These are phyloP conservation scores for Acanthiza pusilla DNA, from an alignment of 2,797 vertebrate species.

Conservation along the genomic window DNA sequence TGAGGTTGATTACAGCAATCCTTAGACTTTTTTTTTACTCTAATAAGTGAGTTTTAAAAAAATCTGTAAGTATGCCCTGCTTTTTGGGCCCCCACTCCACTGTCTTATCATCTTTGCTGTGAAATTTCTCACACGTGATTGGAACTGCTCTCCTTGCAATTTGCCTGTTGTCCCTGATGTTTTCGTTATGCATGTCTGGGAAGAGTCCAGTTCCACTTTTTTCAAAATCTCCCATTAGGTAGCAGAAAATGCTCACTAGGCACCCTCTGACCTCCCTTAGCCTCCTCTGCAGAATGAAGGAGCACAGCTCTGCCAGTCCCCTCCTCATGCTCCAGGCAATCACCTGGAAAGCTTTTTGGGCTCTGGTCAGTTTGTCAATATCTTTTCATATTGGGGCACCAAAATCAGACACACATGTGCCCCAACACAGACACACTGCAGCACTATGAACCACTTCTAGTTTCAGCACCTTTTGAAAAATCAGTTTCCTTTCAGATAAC, in stretches of 20 bases:
- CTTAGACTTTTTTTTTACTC: background rate
- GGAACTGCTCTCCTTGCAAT: background rate
- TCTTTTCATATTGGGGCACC: background rate
- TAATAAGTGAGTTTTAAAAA: background rate
- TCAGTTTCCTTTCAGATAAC: background rate
- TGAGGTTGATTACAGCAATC: background rate
- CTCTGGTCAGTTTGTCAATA: background rate
- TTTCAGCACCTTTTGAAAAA: background rate
- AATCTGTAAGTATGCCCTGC: background rate
- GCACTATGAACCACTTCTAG: background rate
- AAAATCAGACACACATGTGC: background rate
- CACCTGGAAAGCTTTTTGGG: background rate
- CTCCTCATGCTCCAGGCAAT: rapidly evolving
- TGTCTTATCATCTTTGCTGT: background rate
- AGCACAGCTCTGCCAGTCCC: rapidly evolving
- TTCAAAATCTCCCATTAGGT: background rate
- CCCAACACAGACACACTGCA: background rate
- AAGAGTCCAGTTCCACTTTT: background rate
- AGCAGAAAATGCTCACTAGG: background rate
- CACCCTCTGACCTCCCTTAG: background rate
- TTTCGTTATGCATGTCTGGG: background rate
- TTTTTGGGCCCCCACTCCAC: background rate
- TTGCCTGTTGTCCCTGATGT: background rate
- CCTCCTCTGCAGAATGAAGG: background rate
- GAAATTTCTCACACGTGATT: background rate